These are phyloP conservation scores for Drosophila atroscutellata DNA, from an alignment of 2,888 invertebrate genomes.

Conservation along the genomic window DNA sequence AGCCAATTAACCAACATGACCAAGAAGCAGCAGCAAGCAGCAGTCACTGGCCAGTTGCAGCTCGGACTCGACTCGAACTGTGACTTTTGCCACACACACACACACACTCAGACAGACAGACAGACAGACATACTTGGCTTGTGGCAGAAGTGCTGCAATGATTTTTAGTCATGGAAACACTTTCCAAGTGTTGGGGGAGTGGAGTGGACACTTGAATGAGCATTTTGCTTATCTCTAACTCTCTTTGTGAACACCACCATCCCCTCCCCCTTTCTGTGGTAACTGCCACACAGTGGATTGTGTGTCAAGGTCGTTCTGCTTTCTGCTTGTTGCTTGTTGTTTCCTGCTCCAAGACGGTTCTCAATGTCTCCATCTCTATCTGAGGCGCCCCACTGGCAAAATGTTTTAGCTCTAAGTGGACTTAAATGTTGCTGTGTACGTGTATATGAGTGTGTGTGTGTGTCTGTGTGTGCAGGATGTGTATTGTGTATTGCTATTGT, in stretches of 20 bases:
- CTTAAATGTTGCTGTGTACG: constrained; percentile 36
- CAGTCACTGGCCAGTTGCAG: constrained; percentile 5
- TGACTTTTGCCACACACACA: constrained; percentile 45
- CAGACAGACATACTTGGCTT: constrained; percentile 11
- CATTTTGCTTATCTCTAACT: constrained; percentile 2
- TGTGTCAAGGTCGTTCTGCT: constrained; percentile 71
- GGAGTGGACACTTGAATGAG: constrained; percentile 11
- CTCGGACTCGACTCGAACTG: constrained; percentile 29
- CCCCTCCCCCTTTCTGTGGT: constrained; percentile 15
- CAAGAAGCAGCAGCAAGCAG: constrained; percentile 15
- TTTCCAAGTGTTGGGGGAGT: neutral
- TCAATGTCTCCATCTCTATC: constrained; percentile 68
- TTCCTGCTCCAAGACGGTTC: constrained; percentile 78
- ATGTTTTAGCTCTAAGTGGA: constrained; percentile 54
- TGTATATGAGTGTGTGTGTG: neutral
- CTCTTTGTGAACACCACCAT: neutral
- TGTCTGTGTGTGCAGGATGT: constrained; percentile 45
- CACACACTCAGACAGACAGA: neutral
- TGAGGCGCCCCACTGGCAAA: constrained; percentile 33
- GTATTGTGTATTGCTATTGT: constrained; percentile 47
- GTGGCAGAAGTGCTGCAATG: constrained; percentile 15
- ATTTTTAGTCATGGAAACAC: constrained; percentile 10
- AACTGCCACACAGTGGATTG: constrained; percentile 36
- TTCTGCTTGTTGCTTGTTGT: constrained; percentile 43
- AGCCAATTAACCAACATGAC: constrained; percentile 63